Base-by-base conservation (phyloP, 1,140 invertebrate genomes). In the Dufourea novaeangliae region DNA sequence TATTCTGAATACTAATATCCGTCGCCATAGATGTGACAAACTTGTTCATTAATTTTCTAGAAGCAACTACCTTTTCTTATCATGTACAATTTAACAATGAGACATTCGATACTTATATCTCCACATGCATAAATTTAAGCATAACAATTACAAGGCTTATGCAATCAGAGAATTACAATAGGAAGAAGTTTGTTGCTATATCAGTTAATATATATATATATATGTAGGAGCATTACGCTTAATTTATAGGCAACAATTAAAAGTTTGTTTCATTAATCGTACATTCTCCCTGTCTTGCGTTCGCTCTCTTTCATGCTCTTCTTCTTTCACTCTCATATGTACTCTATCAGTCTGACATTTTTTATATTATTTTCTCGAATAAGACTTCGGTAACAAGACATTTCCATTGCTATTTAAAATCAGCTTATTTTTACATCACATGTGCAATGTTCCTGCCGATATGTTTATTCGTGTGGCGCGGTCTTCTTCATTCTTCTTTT, bases 361-460 rank as follows among this genome's bases (percentile, higher is more conserved):
- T n/a, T 78, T 77, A 67, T 72, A 69, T 66, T 22, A 29, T 57
- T 54, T 32, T 61, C 71, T 46, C 52, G 61, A 50, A 72, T 80
- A 59, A 78, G 50, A 84, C 25, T 75, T 67, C 66, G 50, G 46
- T 79, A 78, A 81, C 74, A 76, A 70, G 64, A 78, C 66, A 50
- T 81, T 61, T 69, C 80, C 73, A 64, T 80, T 61, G 44, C 82
- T 84, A 84, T 59, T 81, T 84, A 84, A 77, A 59, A 84, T 83
- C 83, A 81, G 57, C 83, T 84, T 85, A 85, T 78, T 56, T 84
- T 84, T 85, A 85, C 82, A 81, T 85, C 78, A 84, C 83, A 84
- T 84, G 84, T 85, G 77, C 66, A 85, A 76, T 80, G 50, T 78
- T 85, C 79, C 79, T 85, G 83, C 79, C 78, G 83, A 85, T 85